Evolutionary conservation across 2,113 vertebrate species (phyloP), one percentile per base, ranked within the genome.

Genomic region (Stegastes partitus): DNA sequence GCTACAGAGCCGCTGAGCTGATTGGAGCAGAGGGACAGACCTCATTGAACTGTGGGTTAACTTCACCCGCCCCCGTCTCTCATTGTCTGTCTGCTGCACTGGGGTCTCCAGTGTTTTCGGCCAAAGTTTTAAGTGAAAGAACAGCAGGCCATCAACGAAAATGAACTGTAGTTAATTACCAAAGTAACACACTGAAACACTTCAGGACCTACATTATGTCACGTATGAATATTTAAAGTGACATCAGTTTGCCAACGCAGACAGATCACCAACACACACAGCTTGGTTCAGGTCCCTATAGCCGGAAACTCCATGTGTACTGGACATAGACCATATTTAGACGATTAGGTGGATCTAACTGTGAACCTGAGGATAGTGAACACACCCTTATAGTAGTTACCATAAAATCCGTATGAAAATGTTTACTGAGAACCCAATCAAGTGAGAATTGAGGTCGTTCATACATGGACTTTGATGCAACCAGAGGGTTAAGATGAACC

Each of bases 21-120:
- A 63, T 28, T 67, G 74, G 19, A 66, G 37, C 53, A 19, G 23
- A 76, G 58, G 66, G 72, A 73, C 21, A 18, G 53, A 65, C 19
- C 37, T 28, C 50, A 47, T 31, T n/a, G 34, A 7, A 31, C 23
- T 69, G 42, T 16, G 22, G 26, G 37, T 31, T 25, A 16, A 59
- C 28, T 65, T 31, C 19, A n/a, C 11, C 28, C 5, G 5, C 14
- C 8, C 5, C 14, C 16, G 44, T 28, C 23, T 59, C 10, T 76
- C 57, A 61, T 44, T 79, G 68, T 66, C 31, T 39, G 45, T 45
- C 49, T 31, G 14, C 39, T 15, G 31, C 37, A 73, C 55, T 3
- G 2, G 15, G 23, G 50, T 71, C 42, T 50, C 39, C 34, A 47
- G 11, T 10, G 26, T 58, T 66, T 34, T 42, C 23, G 42, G 58